phyloP scores from a whole-genome alignment of 2,888 invertebrate genomes.

The Spisula solida region DNA sequence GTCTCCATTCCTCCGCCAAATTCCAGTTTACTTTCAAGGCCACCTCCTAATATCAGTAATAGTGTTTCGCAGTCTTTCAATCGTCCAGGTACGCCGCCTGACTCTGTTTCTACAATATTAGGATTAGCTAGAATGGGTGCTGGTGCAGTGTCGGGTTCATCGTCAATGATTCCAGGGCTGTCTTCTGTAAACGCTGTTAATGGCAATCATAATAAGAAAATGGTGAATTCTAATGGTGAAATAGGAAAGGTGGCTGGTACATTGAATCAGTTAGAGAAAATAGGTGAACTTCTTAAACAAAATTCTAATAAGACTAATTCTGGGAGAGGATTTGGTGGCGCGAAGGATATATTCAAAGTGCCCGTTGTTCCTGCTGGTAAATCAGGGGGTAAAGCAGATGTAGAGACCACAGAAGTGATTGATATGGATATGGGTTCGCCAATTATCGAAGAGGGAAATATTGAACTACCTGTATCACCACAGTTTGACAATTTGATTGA shows the following conservation, averaged over 20 bases:
- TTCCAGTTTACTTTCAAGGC: slow-evolving; percentile 59
- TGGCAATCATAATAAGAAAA: not conserved
- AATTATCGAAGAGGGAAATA: slow-evolving; percentile 81
- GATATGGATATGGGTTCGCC: slow-evolving; percentile 91
- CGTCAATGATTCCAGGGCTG: slow-evolving; percentile 44
- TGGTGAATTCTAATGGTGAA: not conserved
- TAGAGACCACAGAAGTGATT: slow-evolving; percentile 88
- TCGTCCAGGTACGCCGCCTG: slow-evolving; percentile 47
- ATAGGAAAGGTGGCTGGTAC: slow-evolving; percentile 12
- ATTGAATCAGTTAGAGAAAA: slow-evolving; percentile 69
- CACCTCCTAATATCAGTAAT: slow-evolving; percentile 39
- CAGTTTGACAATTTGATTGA: slow-evolving; percentile 73
- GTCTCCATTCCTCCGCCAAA: slow-evolving; percentile 70
- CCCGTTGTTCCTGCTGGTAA: slow-evolving; percentile 78
- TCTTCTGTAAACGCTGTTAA: slow-evolving; percentile 13
- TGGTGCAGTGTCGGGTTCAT: slow-evolving; percentile 3
- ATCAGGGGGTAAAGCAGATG: slow-evolving; percentile 62
- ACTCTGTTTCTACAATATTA: slow-evolving; percentile 50
- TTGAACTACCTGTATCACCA: slow-evolving; percentile 81
- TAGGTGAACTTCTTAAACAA: slow-evolving; percentile 77
- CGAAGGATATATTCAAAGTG: slow-evolving; percentile 79
- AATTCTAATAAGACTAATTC: not conserved
- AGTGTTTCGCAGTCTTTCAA: slow-evolving; percentile 28
- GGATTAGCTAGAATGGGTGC: slow-evolving; percentile 47
- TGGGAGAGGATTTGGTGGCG: not conserved